Percentiles rank a stretch among this genome's conserved stretches.
Evolutionary conservation across 2,888 invertebrate species (phyloP).

Genomic region (Phaedon cochleariae): DNA sequence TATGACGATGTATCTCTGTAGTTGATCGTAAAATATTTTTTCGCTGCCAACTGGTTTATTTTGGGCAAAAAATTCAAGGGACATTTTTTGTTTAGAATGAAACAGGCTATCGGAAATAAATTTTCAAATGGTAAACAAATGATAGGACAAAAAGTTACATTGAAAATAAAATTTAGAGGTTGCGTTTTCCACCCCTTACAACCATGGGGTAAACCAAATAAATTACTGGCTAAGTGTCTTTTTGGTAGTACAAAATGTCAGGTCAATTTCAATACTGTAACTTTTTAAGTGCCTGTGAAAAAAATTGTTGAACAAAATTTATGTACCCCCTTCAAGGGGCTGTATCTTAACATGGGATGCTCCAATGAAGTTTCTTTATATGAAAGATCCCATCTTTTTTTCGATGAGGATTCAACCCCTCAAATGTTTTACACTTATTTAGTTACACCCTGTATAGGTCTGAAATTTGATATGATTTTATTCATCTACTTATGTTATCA

Average conservation of each 20-base stretch:
- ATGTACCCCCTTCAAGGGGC: background rate
- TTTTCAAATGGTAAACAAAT: conserved; percentile 31
- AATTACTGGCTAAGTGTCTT: background rate
- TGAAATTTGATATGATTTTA: no score
- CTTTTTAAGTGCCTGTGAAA: background rate
- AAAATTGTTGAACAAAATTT: background rate
- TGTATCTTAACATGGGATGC: conserved; percentile 1
- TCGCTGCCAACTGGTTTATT: conserved; percentile 12
- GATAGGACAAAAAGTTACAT: background rate
- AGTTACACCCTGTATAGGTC: no score
- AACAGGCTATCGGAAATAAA: conserved; percentile 31
- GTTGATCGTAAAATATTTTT: conserved; percentile 21
- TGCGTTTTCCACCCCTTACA: background rate
- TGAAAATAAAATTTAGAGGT: background rate
- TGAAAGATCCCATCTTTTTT: background rate
- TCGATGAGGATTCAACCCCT: no score
- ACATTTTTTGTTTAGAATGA: conserved; percentile 32
- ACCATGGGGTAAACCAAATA: conserved; percentile 1
- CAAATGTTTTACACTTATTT: no score
- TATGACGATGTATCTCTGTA: conserved; percentile 24
- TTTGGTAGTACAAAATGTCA: background rate
- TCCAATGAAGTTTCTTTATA: background rate
- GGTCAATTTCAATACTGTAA: background rate
- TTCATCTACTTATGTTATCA: no score
- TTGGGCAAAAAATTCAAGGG: conserved; percentile 15